Evolutionary conservation across 2,888 invertebrate genomes (phyloP).

Genomic region (Drosophila pegasa): DNA sequence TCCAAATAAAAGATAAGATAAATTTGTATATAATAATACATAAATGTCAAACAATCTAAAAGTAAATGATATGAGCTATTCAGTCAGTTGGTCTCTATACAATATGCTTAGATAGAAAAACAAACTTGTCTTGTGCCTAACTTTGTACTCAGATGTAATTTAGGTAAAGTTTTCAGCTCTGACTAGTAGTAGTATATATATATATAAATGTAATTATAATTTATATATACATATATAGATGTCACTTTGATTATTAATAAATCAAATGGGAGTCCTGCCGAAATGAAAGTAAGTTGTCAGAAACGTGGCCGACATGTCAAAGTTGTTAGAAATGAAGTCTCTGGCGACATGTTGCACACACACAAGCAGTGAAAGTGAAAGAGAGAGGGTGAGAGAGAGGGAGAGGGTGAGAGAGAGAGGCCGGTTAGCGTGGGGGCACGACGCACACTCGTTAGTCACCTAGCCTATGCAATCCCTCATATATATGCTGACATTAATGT

Average conservation of each 20-base stretch:
- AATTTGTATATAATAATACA: no score
- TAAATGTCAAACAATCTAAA: no score
- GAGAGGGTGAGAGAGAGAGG: neutral
- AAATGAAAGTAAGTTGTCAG: slow-evolving; percentile 66
- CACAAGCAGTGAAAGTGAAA: neutral
- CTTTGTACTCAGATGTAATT: neutral
- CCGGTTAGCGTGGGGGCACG: no score
- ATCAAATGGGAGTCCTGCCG: slow-evolving; percentile 55
- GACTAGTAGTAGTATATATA: neutral
- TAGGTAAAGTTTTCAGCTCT: neutral
- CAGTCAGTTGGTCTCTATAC: neutral
- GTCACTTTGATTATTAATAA: slow-evolving; percentile 69
- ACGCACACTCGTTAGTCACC: slow-evolving; percentile 3
- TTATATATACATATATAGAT: slow-evolving; percentile 6
- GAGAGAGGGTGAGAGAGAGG: neutral
- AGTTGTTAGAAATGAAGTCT: slow-evolving; percentile 48
- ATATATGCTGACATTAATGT: slow-evolving; percentile 43
- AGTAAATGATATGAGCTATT: slow-evolving; percentile 64
- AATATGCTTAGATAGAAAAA: neutral
- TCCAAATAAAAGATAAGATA: no score
- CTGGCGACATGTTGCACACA: slow-evolving; percentile 42
- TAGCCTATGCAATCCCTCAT: slow-evolving; percentile 25
- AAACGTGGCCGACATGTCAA: slow-evolving; percentile 56
- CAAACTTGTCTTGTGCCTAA: neutral
- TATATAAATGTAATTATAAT: neutral